Percentiles rank a stretch among this genome's conserved stretches.
Evolutionary conservation across 1,140 invertebrate genomes (phyloP).

Genomic region (Tetramorium alpestre): DNA sequence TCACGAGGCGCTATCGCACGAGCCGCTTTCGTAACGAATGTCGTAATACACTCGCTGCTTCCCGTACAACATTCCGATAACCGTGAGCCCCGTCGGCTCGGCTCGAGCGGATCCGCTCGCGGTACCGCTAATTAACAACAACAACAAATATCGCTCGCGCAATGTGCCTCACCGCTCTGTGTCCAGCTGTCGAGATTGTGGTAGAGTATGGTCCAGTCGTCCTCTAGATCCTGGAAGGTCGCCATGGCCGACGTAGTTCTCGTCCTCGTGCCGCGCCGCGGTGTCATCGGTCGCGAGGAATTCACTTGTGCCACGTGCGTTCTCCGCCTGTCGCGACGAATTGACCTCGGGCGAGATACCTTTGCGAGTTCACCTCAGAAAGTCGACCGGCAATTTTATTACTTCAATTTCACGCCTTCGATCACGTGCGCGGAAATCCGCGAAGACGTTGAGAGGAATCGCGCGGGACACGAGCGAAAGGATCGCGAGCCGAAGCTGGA

Average conservation of each 20-base stretch:
- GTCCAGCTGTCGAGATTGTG: slow-evolving; percentile 28
- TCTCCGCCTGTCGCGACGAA: neutral
- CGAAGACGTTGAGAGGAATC: neutral
- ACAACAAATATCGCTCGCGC: neutral
- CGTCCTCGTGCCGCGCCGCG: neutral
- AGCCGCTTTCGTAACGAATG: slow-evolving; percentile 25
- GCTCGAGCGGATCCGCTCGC: neutral
- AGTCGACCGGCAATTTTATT: neutral
- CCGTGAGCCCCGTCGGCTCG: neutral
- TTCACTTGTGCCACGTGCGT: neutral
- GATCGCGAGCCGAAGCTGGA: neutral
- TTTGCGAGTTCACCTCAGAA: neutral
- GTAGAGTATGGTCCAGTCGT: slow-evolving; percentile 35
- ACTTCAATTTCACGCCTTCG: too few relatives aligned
- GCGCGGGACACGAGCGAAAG: slow-evolving; percentile 9
- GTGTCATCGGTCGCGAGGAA: neutral
- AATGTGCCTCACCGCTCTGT: neutral
- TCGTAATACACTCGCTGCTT: neutral
- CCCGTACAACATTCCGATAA: neutral
- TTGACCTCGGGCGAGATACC: too few relatives aligned
- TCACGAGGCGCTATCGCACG: neutral
- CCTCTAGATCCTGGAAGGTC: slow-evolving; percentile 23
- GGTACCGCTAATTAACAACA: neutral
- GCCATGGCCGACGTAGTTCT: neutral
- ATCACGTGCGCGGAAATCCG: neutral